Evolutionary conservation across 2,113 vertebrate genomes (phyloP), one percentile per base, ranked within the genome.

Genomic region (Pithys albifrons): DNA sequence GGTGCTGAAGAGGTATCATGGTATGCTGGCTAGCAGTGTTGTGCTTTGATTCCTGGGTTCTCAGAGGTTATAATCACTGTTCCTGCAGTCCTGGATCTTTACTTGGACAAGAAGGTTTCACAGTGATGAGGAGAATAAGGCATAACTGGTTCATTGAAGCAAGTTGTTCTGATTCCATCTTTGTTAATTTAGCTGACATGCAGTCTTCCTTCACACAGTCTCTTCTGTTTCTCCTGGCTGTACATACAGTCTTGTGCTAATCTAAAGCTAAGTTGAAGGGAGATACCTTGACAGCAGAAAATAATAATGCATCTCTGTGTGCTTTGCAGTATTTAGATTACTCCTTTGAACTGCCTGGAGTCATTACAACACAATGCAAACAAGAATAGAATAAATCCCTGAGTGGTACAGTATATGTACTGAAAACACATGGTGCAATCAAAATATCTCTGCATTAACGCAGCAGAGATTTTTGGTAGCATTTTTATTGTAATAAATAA

Each of bases 271-370:
- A 72, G 37, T 75, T 85, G 73, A 85, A 94, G 54, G 43, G 58
- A 82, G 62, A 10, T 95, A 33, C 46, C 94, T 78, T 95, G 91
- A 82, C 74, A 91, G 81, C 58, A 89, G 57, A 89, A 89, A 87
- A 69, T 78, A 95, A 87, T 66, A 0, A 0, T 52, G 20, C 43
- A 46, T 87, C 57, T 94, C 74, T 78, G 4, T 48, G 49, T 83
- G 54, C 65, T 77, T 88, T 85, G 78, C 91, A 18, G 31, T 85
- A 48, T 93, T 95, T 85, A 75, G 77, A 86, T 89, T 61, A 33
- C 31, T 80, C 67, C 71, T 96, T 91, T 94, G 78, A 94, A 88
- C 81, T 85, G 41, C 78, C 78, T 92, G 90, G 78, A 96, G 55
- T 90, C 72, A 71, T 93, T 91, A 74, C 87, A 93, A 51, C 82